A percentile compares a stretch with the other conserved stretches of the same genome.
phyloP scores from a whole-genome alignment of 2,888 invertebrate genomes.

The Andrena dorsata region DNA sequence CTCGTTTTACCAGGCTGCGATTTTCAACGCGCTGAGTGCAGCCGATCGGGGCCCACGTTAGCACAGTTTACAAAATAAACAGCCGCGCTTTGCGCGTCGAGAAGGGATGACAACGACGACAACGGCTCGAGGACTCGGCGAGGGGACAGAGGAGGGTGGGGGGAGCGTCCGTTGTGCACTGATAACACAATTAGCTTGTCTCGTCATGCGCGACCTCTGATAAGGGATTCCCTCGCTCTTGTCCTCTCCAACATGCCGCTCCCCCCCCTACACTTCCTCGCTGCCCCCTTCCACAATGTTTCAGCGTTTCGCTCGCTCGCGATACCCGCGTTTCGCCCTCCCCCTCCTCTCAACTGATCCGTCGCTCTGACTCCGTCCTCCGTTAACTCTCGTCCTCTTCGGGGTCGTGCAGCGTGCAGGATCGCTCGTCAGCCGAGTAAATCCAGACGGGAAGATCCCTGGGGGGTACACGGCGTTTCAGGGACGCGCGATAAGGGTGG shows the following conservation, averaged over 20 bases:
- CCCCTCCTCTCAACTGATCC: too few relatives aligned
- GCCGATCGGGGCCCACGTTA: constrained; percentile 41
- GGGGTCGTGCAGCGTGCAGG: constrained; percentile 41
- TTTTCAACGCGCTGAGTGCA: constrained; percentile 13
- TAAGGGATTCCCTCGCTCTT: constrained; percentile 73
- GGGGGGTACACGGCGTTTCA: constrained; percentile 70
- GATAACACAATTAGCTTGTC: constrained; percentile 81
- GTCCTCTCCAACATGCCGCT: constrained; percentile 32
- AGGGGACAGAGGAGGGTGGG: constrained; percentile 26
- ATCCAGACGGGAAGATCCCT: constrained; percentile 72
- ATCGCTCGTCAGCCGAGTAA: constrained; percentile 68
- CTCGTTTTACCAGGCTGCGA: constrained; percentile 18
- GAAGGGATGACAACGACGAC: constrained; percentile 31
- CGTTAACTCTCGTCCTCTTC: constrained; percentile 28
- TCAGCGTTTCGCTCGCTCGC: too few relatives aligned
- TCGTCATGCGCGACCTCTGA: constrained; percentile 80
- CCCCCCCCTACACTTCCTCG: constrained; percentile 9
- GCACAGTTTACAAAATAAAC: constrained; percentile 68
- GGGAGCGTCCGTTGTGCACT: constrained; percentile 72
- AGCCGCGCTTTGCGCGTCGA: constrained; percentile 46
- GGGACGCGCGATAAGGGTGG: constrained; percentile 75
- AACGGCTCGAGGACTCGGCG: constrained; percentile 23
- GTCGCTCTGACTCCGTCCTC: constrained; percentile 7
- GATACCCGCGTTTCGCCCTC: too few relatives aligned
- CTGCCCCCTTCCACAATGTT: constrained; percentile 1